Percentiles rank a stretch among this genome's conserved stretches.
Evolutionary conservation across 2,113 vertebrate genomes (phyloP).

Genomic region (Cebidichthys violaceus): DNA sequence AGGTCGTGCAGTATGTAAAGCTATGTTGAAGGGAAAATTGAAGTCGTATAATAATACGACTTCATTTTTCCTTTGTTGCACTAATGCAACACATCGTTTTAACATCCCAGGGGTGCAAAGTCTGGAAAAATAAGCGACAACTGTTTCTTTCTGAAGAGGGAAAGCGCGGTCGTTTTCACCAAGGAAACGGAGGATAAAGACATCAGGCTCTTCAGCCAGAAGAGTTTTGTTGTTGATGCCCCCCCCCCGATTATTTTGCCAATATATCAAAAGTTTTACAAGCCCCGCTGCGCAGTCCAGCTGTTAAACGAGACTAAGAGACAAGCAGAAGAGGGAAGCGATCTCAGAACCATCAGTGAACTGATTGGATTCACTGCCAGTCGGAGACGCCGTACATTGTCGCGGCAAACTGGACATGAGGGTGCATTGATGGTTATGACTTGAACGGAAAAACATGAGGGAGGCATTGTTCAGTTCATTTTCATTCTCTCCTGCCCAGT

Average conservation of each 20-base stretch:
- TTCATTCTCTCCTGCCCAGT: slow-evolving; percentile 45
- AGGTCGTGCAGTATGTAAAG: slow-evolving; percentile 1
- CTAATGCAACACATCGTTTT: slow-evolving; percentile 29
- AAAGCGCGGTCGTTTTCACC: not conserved
- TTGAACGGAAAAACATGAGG: slow-evolving; percentile 53
- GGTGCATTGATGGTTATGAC: slow-evolving; percentile 52
- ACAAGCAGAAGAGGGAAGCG: slow-evolving; percentile 37
- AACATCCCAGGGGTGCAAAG: slow-evolving; percentile 47
- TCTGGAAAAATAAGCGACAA: slow-evolving; percentile 36
- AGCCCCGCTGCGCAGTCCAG: slow-evolving; percentile 51
- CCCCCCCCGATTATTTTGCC: slow-evolving; percentile 22
- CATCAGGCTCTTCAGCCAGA: slow-evolving; percentile 21
- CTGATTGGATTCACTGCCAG: slow-evolving; percentile 12
- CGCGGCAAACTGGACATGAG: slow-evolving; percentile 53
- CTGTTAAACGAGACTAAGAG: slow-evolving; percentile 61
- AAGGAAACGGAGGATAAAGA: slow-evolving; percentile 49
- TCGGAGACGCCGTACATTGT: slow-evolving; percentile 54
- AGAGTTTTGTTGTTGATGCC: slow-evolving; percentile 50
- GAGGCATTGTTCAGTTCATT: slow-evolving; percentile 74
- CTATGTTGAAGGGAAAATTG: not conserved
- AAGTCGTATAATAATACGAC: slow-evolving; percentile 4
- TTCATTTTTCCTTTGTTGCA: slow-evolving; percentile 29
- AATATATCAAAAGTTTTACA: slow-evolving; percentile 67
- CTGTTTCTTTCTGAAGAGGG: not conserved
- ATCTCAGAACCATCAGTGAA: slow-evolving; percentile 65